Base-by-base conservation (phyloP, 2,797 vertebrate genomes). In the Champsocephalus esox region DNA sequence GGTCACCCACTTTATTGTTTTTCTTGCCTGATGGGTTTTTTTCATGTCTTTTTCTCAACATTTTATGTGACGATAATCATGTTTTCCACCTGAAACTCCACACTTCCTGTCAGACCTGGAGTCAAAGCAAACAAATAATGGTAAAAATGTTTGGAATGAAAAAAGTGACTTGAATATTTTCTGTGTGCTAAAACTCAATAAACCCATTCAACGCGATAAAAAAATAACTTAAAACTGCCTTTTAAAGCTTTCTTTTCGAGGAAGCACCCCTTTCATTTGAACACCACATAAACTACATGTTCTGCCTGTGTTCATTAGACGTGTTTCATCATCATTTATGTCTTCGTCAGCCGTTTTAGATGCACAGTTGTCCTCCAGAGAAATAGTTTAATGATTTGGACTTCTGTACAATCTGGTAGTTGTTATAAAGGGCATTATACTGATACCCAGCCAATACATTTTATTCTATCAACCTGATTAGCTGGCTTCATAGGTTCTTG, bases 351-450 rank as follows among this genome's bases (percentile, higher is more conserved):
- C 70, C 21, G 14, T 77, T 75, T 73, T 11, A 60, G 12, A 57
- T 54, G 41, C 62, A 41, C n/a, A 59, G 4, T 34, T 41, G 78
- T 70, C 32, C 71, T 52, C 52, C 63, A 46, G 10, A 51, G 58
- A 51, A 56, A 38, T 34, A 54, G 21, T 55, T 79, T 14, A 19
- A 14, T 73, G 5, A 68, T 73, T 62, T 73, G 7, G 48, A 51
- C 73, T 14, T 75, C 62, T 77, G 43, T 58, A 73, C 57, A 80
- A 82, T 68, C 54, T 67, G 24, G 4, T 49, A 63, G 68, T 54
- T 77, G 55, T 77, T 56, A 58, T 32, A 19, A 46, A 73, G 68
- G 75, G 63, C 68, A 77, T 84, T 83, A 55, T 49, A 46, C 73
- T 44, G 50, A 44, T 66, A 73, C 38, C 41, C 52, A 77, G 49